These are phyloP conservation scores for Fissipunctia ypsillon DNA, from an alignment of 2,888 invertebrate genomes.

Conservation along the genomic window DNA sequence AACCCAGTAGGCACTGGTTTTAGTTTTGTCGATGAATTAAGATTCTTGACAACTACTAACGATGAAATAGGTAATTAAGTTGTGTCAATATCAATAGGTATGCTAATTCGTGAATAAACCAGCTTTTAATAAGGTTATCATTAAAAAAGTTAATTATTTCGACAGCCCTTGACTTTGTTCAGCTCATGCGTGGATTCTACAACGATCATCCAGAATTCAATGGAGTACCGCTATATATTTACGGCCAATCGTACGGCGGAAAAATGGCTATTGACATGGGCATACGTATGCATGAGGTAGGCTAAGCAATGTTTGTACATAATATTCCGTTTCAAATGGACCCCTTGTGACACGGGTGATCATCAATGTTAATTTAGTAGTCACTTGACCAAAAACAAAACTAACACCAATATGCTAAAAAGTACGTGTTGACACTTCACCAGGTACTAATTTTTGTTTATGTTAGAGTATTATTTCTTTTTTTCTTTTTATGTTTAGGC, in stretches of 20 bases:
- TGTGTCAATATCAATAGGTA: not conserved
- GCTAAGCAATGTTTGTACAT: constrained; percentile 18
- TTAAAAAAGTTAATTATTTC: constrained; percentile 61
- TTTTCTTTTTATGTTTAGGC: too few species aligned
- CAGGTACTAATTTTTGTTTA: constrained; percentile 11
- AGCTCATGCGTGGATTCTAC: constrained; percentile 93
- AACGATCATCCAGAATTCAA: constrained; percentile 92
- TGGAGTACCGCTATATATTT: constrained; percentile 94
- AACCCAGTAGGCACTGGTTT: constrained; percentile 97
- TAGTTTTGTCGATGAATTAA: constrained; percentile 93
- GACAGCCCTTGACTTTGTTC: constrained; percentile 93
- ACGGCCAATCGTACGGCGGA: constrained; percentile 97
- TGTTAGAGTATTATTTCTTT: too few species aligned
- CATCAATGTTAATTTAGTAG: constrained; percentile 3
- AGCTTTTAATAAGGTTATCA: not conserved
- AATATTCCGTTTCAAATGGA: not conserved
- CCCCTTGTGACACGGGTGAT: constrained; percentile 4
- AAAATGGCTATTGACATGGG: constrained; percentile 98
- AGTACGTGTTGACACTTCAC: not conserved
- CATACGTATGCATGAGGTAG: constrained; percentile 89
- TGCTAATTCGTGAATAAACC: not conserved
- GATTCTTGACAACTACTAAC: constrained; percentile 81
- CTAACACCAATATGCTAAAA: constrained; percentile 4
- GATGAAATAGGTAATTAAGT: constrained; percentile 85
- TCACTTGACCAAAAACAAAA: constrained; percentile 33